phyloP scores from a whole-genome alignment of 2,113 vertebrate genomes.

The Gymnobelideus leadbeateri region DNA sequence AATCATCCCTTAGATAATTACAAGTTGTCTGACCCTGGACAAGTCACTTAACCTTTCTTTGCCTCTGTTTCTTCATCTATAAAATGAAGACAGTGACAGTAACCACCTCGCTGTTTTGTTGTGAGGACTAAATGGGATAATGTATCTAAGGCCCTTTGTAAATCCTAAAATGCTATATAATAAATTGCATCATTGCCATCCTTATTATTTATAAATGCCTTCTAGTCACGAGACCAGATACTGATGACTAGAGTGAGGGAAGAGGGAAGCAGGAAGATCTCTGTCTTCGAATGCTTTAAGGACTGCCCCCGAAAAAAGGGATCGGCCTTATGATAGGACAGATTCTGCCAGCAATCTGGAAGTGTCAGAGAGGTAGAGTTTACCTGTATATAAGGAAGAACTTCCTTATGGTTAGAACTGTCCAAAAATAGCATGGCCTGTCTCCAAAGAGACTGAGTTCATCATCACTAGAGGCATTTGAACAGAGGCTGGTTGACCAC shows the following conservation, averaged over 20 bases:
- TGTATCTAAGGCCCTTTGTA: neutral
- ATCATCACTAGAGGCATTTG: neutral
- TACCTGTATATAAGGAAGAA: neutral
- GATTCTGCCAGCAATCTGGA: neutral
- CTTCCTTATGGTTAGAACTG: neutral
- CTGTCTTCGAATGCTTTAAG: neutral
- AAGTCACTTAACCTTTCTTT: neutral
- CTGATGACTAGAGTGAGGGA: neutral
- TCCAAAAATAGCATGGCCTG: neutral
- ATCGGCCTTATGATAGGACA: neutral
- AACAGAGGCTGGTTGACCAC: neutral
- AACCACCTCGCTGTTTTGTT: neutral
- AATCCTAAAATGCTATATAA: neutral
- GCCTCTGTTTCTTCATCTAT: neutral
- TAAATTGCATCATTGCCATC: neutral
- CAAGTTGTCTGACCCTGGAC: neutral
- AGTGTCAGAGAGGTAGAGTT: neutral
- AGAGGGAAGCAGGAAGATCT: neutral
- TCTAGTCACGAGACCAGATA: neutral
- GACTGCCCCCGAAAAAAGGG: neutral
- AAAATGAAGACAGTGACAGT: neutral
- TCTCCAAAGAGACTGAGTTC: neutral
- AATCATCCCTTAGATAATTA: neutral
- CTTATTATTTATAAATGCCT: neutral
- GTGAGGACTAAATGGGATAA: neutral